A percentile compares a stretch with the other conserved stretches of the same genome.
Conservation (phyloP, 2,113 vertebrate species). For the Cairina moschata region DNA sequence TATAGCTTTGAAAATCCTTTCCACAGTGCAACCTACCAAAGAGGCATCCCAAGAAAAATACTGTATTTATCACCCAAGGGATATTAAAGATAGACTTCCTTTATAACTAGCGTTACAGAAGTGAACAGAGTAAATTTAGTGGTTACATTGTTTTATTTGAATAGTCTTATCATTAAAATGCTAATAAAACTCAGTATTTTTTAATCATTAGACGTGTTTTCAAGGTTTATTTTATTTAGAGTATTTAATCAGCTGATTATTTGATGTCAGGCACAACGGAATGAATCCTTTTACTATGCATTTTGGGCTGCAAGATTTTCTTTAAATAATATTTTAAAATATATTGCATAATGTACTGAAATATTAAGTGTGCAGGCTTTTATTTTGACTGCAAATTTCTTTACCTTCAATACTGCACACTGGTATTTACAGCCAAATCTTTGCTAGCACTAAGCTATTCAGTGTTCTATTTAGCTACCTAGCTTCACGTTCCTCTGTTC, state of each 20-base stretch:
- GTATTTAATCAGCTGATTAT: not conserved
- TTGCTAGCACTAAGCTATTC: not conserved
- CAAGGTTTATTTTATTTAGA: not conserved
- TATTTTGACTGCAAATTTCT: not conserved
- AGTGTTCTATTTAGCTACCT: not conserved
- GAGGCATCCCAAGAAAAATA: slow-evolving; percentile 43
- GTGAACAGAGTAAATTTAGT: not conserved
- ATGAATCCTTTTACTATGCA: not conserved
- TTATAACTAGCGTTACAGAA: slow-evolving; percentile 1
- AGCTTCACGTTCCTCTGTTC: slow-evolving; percentile 1
- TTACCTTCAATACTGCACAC: not conserved
- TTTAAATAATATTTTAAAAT: not conserved
- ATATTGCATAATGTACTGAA: not conserved
- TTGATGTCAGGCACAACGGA: not conserved
- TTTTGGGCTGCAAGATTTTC: not conserved
- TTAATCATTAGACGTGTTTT: not conserved
- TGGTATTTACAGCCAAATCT: not conserved
- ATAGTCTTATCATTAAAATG: not conserved
- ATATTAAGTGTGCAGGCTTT: not conserved
- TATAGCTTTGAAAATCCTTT: slow-evolving; percentile 28
- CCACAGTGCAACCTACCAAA: not conserved
- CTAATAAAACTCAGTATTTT: not conserved
- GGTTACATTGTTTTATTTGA: not conserved
- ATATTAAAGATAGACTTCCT: slow-evolving; percentile 40
- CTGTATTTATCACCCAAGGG: not conserved